A percentile compares a stretch with the other conserved stretches of the same genome.
Evolutionary conservation across 2,888 invertebrate species (phyloP).

Genomic region (Diachrysia chrysitis): DNA sequence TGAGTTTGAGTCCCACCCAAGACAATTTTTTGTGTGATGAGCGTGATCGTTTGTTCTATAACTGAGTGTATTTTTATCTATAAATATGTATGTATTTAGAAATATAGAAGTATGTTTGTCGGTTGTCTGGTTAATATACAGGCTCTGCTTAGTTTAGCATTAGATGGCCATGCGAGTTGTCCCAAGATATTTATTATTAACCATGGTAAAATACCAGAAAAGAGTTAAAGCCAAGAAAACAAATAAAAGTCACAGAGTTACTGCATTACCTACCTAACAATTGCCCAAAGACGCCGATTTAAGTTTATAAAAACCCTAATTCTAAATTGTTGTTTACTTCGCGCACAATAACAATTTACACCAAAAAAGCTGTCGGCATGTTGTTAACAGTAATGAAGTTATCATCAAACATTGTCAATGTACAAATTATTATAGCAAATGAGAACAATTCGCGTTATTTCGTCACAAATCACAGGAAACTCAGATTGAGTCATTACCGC

Average conservation of each 20-base stretch:
- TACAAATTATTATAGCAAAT: constrained; percentile 46
- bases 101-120: too few species aligned
- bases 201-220: too few species aligned
- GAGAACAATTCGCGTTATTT: constrained; percentile 43
- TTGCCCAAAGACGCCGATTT: not conserved
- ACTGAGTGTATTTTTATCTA: too few species aligned
- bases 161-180: too few species aligned
- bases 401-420: constrained; percentile 35
- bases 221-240: not conserved
- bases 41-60: too few species aligned
- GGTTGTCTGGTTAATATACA: too few species aligned
- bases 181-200: too few species aligned
- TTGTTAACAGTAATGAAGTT: constrained; percentile 20
- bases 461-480: constrained; percentile 58
- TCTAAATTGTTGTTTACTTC: not conserved
- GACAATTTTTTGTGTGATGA: too few species aligned
- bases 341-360: not conserved
- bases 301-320: not conserved
- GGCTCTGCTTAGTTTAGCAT: too few species aligned
- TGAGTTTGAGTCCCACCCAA: too few species aligned
- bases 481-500: constrained; percentile 77
- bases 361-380: not conserved
- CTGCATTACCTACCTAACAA: not conserved
- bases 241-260: too few species aligned
- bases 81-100: too few species aligned